Conservation (phyloP, 2,113 vertebrate species). For the Ahaetulla prasina region DNA sequence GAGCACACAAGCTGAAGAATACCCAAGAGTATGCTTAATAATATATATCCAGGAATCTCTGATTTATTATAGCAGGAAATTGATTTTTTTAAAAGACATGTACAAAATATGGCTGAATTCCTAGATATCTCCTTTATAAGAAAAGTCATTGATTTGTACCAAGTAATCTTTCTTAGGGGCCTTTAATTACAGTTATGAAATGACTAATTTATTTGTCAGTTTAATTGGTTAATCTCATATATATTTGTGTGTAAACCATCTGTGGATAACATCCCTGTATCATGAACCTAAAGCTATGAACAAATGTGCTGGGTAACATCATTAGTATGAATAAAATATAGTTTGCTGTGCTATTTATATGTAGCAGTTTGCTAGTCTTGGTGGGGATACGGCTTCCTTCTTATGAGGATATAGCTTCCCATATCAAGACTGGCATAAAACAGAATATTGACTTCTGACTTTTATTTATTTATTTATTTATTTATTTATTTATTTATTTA, state of each 20-base stretch:
- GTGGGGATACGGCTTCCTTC: not conserved
- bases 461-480: too few species aligned
- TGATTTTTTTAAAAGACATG: not conserved
- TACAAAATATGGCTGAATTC: slow-evolving; percentile 7
- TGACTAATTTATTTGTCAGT: not conserved
- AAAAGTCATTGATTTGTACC: not conserved
- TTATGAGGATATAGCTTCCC: not conserved
- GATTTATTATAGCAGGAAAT: not conserved
- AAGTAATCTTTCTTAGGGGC: not conserved
- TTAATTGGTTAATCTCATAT: not conserved
- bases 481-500: too few species aligned
- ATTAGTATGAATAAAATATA: not conserved
- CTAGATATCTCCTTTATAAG: slow-evolving; percentile 12
- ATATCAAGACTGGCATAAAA: not conserved
- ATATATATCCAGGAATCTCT: not conserved
- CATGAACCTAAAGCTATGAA: not conserved
- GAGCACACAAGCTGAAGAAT: not conserved
- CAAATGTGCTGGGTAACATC: not conserved
- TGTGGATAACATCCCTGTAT: not conserved
- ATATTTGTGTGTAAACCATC: not conserved
- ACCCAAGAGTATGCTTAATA: not conserved
- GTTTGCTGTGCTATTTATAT: not conserved
- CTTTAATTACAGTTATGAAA: slow-evolving; percentile 7
- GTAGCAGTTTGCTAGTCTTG: not conserved
- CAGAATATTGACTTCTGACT: too few species aligned